Evolutionary conservation across 2,888 invertebrate species (phyloP).

Genomic region (Maniola hyperantus): DNA sequence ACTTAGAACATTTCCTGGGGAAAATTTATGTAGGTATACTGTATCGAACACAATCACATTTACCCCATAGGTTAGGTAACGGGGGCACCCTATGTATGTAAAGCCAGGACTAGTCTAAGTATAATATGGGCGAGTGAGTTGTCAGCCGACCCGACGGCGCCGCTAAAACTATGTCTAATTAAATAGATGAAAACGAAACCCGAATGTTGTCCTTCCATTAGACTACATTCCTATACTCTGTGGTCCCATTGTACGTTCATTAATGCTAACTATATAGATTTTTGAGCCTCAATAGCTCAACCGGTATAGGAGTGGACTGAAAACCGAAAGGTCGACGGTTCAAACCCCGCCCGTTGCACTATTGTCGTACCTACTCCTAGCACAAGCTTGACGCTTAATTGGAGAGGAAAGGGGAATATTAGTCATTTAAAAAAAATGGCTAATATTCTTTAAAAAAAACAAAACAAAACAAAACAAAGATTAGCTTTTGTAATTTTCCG

Average conservation of each 20-base stretch:
- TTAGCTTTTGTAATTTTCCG: not conserved
- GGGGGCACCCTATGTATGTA: not conserved
- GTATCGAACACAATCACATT: not conserved
- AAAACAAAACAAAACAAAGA: no score
- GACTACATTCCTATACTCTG: conserved; percentile 59
- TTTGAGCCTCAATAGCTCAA: no score
- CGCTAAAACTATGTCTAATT: conserved; percentile 75
- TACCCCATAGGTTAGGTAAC: not conserved
- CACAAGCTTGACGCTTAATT: no score
- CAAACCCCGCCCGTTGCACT: no score
- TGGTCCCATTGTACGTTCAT: conserved; percentile 32
- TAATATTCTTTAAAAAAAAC: no score
- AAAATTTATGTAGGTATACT: no score
- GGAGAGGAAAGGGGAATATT: no score
- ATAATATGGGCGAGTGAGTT: conserved; percentile 61
- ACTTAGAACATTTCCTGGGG: not conserved
- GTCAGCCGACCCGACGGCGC: conserved; percentile 67
- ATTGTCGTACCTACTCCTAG: no score
- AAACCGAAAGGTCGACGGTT: no score
- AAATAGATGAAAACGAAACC: conserved; percentile 80
- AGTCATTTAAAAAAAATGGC: no score
- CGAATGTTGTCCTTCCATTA: conserved; percentile 80
- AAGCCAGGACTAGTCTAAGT: not conserved
- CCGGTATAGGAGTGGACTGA: no score
- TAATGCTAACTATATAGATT: conserved; percentile 6